Evolutionary conservation across 2,797 vertebrate species (phyloP).

Genomic region (Trichosurus vulpecula): DNA sequence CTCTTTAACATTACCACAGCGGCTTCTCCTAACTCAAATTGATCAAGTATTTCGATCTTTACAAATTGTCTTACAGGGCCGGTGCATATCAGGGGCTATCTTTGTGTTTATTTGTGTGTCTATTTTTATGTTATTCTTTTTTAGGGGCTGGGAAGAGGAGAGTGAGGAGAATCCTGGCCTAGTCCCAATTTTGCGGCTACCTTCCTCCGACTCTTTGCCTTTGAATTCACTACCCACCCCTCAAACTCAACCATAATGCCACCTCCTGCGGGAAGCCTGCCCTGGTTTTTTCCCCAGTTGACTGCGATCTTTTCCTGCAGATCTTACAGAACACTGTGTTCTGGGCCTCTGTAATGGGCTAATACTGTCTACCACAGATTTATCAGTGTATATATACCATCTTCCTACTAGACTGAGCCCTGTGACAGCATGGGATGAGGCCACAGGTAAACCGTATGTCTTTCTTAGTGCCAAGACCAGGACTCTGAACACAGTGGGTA

Average conservation of each 20-base stretch:
- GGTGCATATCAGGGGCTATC: not conserved
- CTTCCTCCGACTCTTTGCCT: not conserved
- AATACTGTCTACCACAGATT: not conserved
- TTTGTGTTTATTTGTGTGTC: not conserved
- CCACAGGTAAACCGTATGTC: not conserved
- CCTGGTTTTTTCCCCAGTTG: not conserved
- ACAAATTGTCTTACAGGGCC: not conserved
- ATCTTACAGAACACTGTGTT: not conserved
- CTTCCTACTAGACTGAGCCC: not conserved
- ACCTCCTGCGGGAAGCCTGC: not conserved
- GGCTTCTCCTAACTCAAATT: not conserved
- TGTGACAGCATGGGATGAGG: not conserved
- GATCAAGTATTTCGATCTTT: not conserved
- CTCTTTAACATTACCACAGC: not conserved
- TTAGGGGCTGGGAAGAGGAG: not conserved
- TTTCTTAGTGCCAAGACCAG: not conserved
- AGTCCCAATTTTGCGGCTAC: not conserved
- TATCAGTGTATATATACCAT: not conserved
- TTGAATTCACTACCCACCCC: not conserved
- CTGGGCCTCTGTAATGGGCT: not conserved
- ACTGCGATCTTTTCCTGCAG: not conserved
- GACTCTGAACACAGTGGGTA: not conserved
- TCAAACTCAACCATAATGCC: not conserved
- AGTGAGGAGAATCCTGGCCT: not conserved
- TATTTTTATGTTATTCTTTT: not conserved